Evolutionary conservation across 2,888 invertebrate genomes (phyloP).

Genomic region (Synanthedon myopaeformis): DNA sequence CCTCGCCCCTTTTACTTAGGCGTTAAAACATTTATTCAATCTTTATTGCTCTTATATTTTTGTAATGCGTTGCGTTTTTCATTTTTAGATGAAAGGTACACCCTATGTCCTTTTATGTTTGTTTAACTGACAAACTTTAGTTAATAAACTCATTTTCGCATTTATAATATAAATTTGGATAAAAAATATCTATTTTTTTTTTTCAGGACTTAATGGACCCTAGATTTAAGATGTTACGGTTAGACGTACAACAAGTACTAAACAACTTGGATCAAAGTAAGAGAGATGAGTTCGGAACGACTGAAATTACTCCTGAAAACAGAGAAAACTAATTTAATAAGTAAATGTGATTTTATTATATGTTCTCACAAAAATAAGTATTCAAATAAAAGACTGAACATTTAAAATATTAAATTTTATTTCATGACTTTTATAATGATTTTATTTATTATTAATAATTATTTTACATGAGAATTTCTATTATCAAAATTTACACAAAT

Average conservation of each 20-base stretch:
- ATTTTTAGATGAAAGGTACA: no score
- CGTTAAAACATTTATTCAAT: no score
- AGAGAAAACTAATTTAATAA: slow-evolving; percentile 7
- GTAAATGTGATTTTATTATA: slow-evolving; percentile 6
- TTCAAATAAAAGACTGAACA: slow-evolving; percentile 51
- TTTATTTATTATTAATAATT: slow-evolving; percentile 27
- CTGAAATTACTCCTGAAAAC: slow-evolving; percentile 16
- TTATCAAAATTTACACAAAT: slow-evolving; percentile 66
- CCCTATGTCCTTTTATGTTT: no score
- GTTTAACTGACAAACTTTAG: no score
- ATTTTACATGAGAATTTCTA: slow-evolving; percentile 27
- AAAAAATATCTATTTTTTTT: not conserved
- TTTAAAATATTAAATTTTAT: slow-evolving; percentile 31
- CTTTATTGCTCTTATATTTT: no score
- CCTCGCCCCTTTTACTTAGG: no score
- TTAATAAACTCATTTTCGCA: no score
- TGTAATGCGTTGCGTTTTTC: no score
- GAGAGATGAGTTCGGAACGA: slow-evolving; percentile 21
- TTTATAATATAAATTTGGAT: no score
- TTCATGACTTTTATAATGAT: slow-evolving; percentile 52
- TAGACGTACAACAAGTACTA: slow-evolving; percentile 58
- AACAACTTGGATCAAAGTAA: slow-evolving; percentile 43
- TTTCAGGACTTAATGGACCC: slow-evolving; percentile 62
- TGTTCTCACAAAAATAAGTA: not conserved
- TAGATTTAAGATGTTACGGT: slow-evolving; percentile 58